These are phyloP conservation scores for Urechis unicinctus DNA, from an alignment of 2,888 invertebrate genomes.

Conservation along the genomic window DNA sequence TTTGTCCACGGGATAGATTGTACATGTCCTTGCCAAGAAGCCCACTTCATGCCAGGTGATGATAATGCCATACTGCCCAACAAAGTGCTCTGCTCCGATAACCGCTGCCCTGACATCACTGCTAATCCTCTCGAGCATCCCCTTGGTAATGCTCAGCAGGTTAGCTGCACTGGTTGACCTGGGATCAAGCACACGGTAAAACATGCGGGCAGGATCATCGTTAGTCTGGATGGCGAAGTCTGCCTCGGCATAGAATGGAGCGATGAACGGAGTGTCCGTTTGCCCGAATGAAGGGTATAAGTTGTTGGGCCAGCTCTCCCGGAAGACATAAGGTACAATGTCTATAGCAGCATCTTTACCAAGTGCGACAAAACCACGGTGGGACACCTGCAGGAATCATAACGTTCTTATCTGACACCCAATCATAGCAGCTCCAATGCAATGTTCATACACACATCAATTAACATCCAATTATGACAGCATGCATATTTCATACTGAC, in stretches of 20 bases:
- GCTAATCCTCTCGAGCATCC: constrained; percentile 1
- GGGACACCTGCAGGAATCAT: constrained; percentile 2
- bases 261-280: constrained; percentile 27
- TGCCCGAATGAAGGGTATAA: constrained; percentile 6
- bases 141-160: not conserved
- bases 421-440: too few relatives aligned
- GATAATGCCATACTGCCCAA: constrained; percentile 1
- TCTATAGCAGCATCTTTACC: not conserved
- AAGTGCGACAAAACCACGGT: not conserved
- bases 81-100: constrained; percentile 1
- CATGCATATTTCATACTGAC: constrained; percentile 6
- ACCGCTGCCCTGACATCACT: not conserved
- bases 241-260: constrained; percentile 24
- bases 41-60: constrained; percentile 6
- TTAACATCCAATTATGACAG: too few relatives aligned
- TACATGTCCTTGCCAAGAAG: not conserved
- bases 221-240: not conserved
- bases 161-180: not conserved
- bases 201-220: constrained; percentile 1
- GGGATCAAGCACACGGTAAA: constrained; percentile 1
- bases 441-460: too few relatives aligned
- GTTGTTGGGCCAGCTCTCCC: constrained; percentile 4
- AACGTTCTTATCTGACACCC: too few relatives aligned
- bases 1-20: not conserved
- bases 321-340: not conserved